phyloP scores from a whole-genome alignment of 1,140 invertebrate species.

The Neodiprion lecontei region DNA sequence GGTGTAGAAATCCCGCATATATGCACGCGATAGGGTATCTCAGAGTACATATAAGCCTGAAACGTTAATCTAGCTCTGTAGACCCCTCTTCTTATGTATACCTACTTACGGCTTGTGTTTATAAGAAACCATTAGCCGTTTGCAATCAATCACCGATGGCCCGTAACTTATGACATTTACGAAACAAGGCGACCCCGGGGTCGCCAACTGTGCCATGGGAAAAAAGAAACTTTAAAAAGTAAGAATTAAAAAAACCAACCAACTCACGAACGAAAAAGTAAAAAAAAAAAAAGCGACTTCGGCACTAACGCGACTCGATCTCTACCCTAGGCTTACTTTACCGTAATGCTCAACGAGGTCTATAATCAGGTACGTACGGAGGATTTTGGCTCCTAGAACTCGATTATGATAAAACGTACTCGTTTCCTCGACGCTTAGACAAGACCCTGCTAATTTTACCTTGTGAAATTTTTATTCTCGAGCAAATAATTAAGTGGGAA shows the following conservation, averaged over 20 bases:
- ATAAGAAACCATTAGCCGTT: constrained; percentile 7
- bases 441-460: no score
- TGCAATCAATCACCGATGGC: neutral
- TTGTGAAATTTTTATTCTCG: no score
- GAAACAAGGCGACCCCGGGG: constrained; percentile 2
- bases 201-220: neutral
- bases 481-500: no score
- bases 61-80: neutral
- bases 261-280: no score
- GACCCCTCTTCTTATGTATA: neutral
- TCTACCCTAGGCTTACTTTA: neutral
- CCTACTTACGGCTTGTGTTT: neutral
- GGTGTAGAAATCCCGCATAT: no score
- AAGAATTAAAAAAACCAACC: no score
- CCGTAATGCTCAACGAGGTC: neutral
- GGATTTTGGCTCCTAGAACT: no score
- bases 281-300: no score
- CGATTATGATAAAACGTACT: no score
- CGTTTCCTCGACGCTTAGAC: no score
- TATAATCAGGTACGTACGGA: neutral
- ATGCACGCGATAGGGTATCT: no score
- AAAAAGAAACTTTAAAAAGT: neutral
- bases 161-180: constrained; percentile 4
- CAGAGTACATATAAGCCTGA: neutral
- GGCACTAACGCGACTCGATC: neutral